Evolutionary conservation across 2,888 invertebrate genomes (phyloP), one percentile per base, ranked within the genome.

Genomic region (Cephus pulcher): DNA sequence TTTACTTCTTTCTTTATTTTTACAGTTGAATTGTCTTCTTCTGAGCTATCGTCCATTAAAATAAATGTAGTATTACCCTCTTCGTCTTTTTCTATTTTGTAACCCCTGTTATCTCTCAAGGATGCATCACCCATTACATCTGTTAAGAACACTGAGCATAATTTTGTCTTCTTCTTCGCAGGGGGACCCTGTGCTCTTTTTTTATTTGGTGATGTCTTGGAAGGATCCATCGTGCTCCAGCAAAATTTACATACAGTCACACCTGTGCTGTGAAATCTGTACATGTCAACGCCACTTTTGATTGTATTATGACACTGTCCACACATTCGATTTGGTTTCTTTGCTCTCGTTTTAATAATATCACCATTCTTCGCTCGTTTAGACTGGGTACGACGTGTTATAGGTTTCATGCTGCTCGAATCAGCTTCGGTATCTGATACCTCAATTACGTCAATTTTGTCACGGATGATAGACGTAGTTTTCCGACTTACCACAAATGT

Each of bases 141-240:
- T 76, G 87, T 88, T 4, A 91, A 77, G 23, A 89, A 87, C 6
- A 91, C 88, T n/a, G 88, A 81, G 73, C 91, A 91, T 23, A 84
- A 75, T 79, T 85, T 89, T 0, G 89, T 89, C 69, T 80, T 77
- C 30, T 82, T 80, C 33, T 74, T 78, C 11, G 75, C 74, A 1
- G 40, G 23, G 9, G 12, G 56, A 12, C 80, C 77, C 12, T 80
- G 76, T 32, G 76, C 83, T 1, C 75, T 75, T 56, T 84, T 83
- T 15, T 81, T 79, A 37, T 30, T 69, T 33, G 74, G 40, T n/a
- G 4, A 37, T 11, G 74, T 77, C 73, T 35, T 83, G 73, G 33
- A 79, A 0, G 85, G 86, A 80, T 89, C 88, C 75, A 82, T 85
- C 4, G 81, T 85, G 9, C 84, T 76, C 89, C 88, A 90, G 82